A percentile compares a stretch with the other conserved stretches of the same genome.
Conservation (phyloP, 2,113 vertebrate species). For the Pantherophis guttatus region DNA sequence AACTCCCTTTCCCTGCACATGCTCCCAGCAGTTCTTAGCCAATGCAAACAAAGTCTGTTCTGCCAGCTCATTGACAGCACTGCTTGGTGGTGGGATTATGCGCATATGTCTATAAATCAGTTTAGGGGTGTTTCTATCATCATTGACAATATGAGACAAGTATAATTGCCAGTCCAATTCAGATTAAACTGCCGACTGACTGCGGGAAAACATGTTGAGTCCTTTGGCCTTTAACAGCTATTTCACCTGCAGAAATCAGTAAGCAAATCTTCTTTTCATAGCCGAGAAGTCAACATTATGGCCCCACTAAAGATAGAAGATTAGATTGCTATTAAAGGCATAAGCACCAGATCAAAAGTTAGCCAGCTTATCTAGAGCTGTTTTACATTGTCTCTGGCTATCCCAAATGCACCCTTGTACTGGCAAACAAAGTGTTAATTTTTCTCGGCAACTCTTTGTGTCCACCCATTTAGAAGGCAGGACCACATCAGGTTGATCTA, state of each 20-base stretch:
- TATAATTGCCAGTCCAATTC: not conserved
- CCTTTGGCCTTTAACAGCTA: not conserved
- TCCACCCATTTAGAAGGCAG: not conserved
- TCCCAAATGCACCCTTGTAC: no score
- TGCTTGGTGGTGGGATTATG: not conserved
- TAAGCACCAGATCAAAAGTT: not conserved
- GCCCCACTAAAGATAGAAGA: not conserved
- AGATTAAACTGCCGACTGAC: not conserved
- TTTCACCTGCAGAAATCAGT: not conserved
- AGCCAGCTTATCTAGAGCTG: not conserved
- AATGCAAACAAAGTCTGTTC: constrained; percentile 47
- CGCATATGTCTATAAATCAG: not conserved
- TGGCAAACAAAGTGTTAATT: not conserved
- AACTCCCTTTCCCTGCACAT: not conserved
- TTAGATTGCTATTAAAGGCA: not conserved
- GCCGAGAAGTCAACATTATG: not conserved
- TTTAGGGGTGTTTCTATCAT: not conserved
- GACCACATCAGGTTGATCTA: not conserved
- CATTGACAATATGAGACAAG: not conserved
- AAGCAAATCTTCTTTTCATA: fast-evolving
- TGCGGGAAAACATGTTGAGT: not conserved
- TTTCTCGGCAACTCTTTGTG: not conserved
- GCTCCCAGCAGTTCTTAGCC: not conserved
- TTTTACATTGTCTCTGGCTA: not conserved
- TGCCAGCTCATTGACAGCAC: not conserved